phyloP scores from a whole-genome alignment of 2,113 vertebrate genomes.

The Hystrix cristata region DNA sequence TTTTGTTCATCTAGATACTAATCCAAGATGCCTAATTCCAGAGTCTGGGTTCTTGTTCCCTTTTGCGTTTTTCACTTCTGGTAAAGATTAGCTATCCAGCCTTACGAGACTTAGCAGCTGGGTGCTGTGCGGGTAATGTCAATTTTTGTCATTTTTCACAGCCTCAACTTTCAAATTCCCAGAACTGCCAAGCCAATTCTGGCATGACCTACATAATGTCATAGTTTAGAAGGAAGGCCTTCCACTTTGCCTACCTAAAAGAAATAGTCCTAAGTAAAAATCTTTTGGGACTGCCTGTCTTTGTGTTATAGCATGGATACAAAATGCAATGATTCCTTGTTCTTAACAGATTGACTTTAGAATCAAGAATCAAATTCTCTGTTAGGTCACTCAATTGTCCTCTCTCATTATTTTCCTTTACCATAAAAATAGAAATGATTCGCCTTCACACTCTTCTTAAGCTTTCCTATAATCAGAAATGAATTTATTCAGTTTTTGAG shows the following conservation, averaged over 20 bases:
- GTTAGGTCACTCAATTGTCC: not conserved
- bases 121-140: too few species aligned
- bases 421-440: not conserved
- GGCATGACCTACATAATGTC: not conserved
- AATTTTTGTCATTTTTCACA: not conserved
- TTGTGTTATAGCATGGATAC: not conserved
- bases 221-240: not conserved
- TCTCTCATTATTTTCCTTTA: not conserved
- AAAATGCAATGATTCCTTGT: not conserved
- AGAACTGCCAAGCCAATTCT: not conserved
- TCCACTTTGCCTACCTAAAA: not conserved
- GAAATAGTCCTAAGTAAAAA: not conserved
- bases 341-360: not conserved
- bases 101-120: not conserved
- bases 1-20: not conserved
- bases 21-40: not conserved
- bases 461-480: not conserved
- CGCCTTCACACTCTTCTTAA: not conserved
- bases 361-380: not conserved
- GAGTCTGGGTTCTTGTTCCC: not conserved
- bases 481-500: not conserved
- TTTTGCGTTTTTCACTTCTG: not conserved
- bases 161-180: not conserved
- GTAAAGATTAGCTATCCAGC: not conserved
- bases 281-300: not conserved